Base-by-base conservation (phyloP, 2,113 vertebrate species). In the Carassius auratus region DNA sequence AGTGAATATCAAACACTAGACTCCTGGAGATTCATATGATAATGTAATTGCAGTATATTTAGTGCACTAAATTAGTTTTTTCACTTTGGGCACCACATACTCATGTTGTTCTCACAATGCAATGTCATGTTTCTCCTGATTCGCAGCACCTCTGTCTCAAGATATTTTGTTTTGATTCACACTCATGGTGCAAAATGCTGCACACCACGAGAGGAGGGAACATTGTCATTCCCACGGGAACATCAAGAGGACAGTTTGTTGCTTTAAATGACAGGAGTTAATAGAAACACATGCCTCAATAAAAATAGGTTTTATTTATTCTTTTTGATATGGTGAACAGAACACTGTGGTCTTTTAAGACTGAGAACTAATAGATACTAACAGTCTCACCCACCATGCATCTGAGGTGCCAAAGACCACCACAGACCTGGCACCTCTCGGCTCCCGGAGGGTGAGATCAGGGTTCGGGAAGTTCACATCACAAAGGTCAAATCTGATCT, bases 131-230 rank as follows among this genome's bases (percentile, higher is more conserved):
- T 80, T 68, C 81, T 50, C 21, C 8, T 42, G 84, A 86, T 45
- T 68, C 75, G 59, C 66, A 86, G 76, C 48, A 57, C 69, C 17
- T 30, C 36, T 26, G 48, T 74, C 62, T 19, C 33, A 66, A 76
- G 23, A 69, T 78, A 55, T 74, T 57, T 87, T 83, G 86, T 84
- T 88, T 85, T 84, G 21, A 7, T 80, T 85, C 83, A 84, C 89
- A 87, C 86, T 71, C 13, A 55, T 66, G 79, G 89, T 88, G 86
- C 45, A 62, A 89, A 84, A 87, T 68, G 84, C 73, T 45, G 17
- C 84, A 79, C 68, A 14, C 26, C 76, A 45, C 17, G 62, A 55
- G 52, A 61, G 73, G 38, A 78, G 42, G 36, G 68, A 71, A 64
- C 19, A 62, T 17, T 45, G 19, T 64, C 13, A 64, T 86, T 87